Percentiles rank a stretch among this genome's conserved stretches.
Evolutionary conservation across 2,797 vertebrate genomes (phyloP).

Genomic region (Dromococcyx pavoninus): DNA sequence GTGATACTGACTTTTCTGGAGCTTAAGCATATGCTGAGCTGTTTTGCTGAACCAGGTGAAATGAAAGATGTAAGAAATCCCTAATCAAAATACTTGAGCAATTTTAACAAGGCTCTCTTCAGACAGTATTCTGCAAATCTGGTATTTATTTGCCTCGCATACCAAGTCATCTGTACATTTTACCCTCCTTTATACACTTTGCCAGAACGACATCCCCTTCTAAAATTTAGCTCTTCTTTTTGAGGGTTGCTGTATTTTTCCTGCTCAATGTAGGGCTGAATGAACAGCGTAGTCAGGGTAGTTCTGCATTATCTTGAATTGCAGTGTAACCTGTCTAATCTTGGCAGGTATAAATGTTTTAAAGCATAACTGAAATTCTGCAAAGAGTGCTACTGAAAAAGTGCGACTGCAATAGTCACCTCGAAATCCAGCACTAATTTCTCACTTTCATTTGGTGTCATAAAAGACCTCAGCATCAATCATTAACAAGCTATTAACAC

Average conservation of each 20-base stretch:
- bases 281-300: conserved; percentile 3
- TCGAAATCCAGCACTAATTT: conserved; percentile 58
- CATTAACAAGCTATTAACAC: conserved; percentile 84
- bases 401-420: conserved; percentile 33
- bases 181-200: not conserved
- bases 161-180: not conserved
- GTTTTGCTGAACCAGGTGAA: not conserved
- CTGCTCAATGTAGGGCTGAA: conserved; percentile 30
- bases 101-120: not conserved
- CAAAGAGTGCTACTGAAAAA: not conserved
- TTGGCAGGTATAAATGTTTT: conserved; percentile 69
- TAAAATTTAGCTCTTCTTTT: conserved; percentile 57
- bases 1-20: not conserved
- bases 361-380: conserved; percentile 58
- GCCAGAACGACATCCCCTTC: conserved; percentile 4
- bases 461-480: conserved; percentile 79
- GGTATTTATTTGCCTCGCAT: not conserved
- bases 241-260: conserved; percentile 54
- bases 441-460: conserved; percentile 77
- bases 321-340: conserved; percentile 24
- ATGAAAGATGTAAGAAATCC: not conserved
- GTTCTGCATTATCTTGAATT: conserved; percentile 3
- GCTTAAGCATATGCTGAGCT: not conserved
- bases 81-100: not conserved
- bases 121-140: not conserved